phyloP scores from a whole-genome alignment of 2,888 invertebrate species.

The Lasioglossum malachurum region DNA sequence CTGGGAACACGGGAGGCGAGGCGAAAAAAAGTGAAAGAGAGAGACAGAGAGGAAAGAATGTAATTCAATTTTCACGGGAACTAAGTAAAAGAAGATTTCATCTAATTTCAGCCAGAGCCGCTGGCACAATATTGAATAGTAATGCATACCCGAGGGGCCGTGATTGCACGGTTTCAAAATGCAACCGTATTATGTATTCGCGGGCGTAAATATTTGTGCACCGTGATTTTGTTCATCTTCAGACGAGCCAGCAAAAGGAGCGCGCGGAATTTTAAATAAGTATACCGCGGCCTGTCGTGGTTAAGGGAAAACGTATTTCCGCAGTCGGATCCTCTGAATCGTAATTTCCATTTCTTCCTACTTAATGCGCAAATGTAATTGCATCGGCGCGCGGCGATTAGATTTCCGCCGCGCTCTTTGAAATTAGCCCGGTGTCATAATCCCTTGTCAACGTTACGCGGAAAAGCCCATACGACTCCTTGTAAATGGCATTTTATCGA shows the following conservation, averaged over 20 bases:
- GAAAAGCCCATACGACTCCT: background rate
- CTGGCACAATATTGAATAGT: slow-evolving; percentile 45
- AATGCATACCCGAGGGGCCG: slow-evolving; percentile 29
- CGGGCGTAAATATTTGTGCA: slow-evolving; percentile 47
- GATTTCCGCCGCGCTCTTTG: background rate
- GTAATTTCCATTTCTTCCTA: slow-evolving; percentile 41
- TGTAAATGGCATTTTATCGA: background rate
- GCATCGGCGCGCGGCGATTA: background rate
- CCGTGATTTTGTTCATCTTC: slow-evolving; percentile 52
- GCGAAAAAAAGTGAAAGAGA: background rate
- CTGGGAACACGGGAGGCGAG: background rate
- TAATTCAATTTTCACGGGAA: slow-evolving; percentile 39
- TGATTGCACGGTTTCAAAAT: slow-evolving; percentile 39
- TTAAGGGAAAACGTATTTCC: slow-evolving; percentile 59
- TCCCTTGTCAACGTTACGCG: background rate
- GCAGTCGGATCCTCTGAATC: slow-evolving; percentile 29
- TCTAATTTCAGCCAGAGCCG: slow-evolving; percentile 36
- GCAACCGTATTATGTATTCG: slow-evolving; percentile 40
- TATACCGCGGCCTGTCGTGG: slow-evolving; percentile 52
- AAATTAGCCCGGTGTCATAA: background rate
- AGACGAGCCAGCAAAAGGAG: slow-evolving; percentile 32
- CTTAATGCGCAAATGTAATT: slow-evolving; percentile 4
- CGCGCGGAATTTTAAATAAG: slow-evolving; percentile 67
- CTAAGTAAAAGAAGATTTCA: slow-evolving; percentile 32
- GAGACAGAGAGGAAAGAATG: background rate